Percentiles rank a stretch among this genome's conserved stretches.
Conservation (phyloP, 2,113 vertebrate genomes). For the Labrus mixtus region DNA sequence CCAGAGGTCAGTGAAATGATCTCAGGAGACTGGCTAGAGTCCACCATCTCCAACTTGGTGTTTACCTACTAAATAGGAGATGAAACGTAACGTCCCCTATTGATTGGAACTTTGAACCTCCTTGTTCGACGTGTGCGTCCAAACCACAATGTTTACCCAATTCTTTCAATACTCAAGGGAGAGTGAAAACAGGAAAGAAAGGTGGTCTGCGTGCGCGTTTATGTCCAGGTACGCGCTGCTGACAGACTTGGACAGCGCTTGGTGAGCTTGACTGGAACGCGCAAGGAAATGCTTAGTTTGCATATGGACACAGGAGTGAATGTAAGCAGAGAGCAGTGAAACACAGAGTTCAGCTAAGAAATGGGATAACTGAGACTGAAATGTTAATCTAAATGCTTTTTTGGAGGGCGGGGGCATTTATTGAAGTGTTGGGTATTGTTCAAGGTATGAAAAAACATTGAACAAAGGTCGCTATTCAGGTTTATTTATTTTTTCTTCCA, state of each 20-base stretch:
- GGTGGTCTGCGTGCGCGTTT: slow-evolving; percentile 55
- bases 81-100: slow-evolving; percentile 31
- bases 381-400: slow-evolving; percentile 64
- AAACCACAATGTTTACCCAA: slow-evolving; percentile 59
- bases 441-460: slow-evolving; percentile 63
- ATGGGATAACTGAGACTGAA: slow-evolving; percentile 66
- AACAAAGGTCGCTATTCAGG: slow-evolving; percentile 85
- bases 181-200: slow-evolving; percentile 54
- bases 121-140: slow-evolving; percentile 42
- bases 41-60: slow-evolving; percentile 98
- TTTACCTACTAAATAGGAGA: slow-evolving; percentile 93
- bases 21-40: slow-evolving; percentile 98
- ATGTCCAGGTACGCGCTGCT: slow-evolving; percentile 68
- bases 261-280: slow-evolving; percentile 59
- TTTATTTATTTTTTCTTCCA: slow-evolving; percentile 86
- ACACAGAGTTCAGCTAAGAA: slow-evolving; percentile 56
- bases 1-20: slow-evolving; percentile 99
- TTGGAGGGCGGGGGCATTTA: slow-evolving; percentile 43
- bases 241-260: slow-evolving; percentile 67
- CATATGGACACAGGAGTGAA: slow-evolving; percentile 81
- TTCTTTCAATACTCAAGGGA: slow-evolving; percentile 66
- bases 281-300: slow-evolving; percentile 79
- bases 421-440: slow-evolving; percentile 60
- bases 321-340: slow-evolving; percentile 75
- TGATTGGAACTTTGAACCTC: slow-evolving; percentile 57